A percentile compares a stretch with the other conserved stretches of the same genome.
phyloP scores from a whole-genome alignment of 2,888 invertebrate species.

The Parnassius mnemosyne region DNA sequence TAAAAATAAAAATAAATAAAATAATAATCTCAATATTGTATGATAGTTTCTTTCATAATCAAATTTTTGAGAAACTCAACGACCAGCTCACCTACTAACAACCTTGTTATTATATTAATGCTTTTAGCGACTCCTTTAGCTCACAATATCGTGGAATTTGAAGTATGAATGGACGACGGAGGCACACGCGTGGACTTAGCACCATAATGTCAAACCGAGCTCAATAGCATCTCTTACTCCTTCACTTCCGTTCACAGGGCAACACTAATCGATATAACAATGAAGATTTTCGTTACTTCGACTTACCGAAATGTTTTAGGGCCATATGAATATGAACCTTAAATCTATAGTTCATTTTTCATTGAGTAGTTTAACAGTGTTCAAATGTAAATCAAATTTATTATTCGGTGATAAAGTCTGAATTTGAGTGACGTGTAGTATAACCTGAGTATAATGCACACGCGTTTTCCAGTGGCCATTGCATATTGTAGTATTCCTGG shows the following conservation, averaged over 20 bases:
- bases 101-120: slow-evolving; percentile 7
- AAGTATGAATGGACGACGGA: slow-evolving; percentile 34
- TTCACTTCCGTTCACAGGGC: slow-evolving; percentile 60
- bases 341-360: slow-evolving; percentile 1
- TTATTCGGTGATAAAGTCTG: not conserved
- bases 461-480: slow-evolving; percentile 30
- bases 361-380: slow-evolving; percentile 1
- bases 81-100: slow-evolving; percentile 28
- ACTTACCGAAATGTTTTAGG: slow-evolving; percentile 36
- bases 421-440: not conserved
- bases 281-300: slow-evolving; percentile 48
- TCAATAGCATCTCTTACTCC: slow-evolving; percentile 31
- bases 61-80: slow-evolving; percentile 15
- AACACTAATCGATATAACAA: slow-evolving; percentile 59
- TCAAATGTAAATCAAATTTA: not conserved
- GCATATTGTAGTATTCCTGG: slow-evolving; percentile 44
- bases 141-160: slow-evolving; percentile 34
- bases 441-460: not conserved
- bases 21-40: too few species aligned
- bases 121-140: slow-evolving; percentile 32
- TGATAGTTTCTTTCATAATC: too few species aligned
- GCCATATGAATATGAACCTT: slow-evolving; percentile 13
- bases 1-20: too few species aligned
- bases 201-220: slow-evolving; percentile 47
- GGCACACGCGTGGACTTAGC: slow-evolving; percentile 53